Evolutionary conservation across 2,113 vertebrate species (phyloP).

Genomic region (Piaya cayana): DNA sequence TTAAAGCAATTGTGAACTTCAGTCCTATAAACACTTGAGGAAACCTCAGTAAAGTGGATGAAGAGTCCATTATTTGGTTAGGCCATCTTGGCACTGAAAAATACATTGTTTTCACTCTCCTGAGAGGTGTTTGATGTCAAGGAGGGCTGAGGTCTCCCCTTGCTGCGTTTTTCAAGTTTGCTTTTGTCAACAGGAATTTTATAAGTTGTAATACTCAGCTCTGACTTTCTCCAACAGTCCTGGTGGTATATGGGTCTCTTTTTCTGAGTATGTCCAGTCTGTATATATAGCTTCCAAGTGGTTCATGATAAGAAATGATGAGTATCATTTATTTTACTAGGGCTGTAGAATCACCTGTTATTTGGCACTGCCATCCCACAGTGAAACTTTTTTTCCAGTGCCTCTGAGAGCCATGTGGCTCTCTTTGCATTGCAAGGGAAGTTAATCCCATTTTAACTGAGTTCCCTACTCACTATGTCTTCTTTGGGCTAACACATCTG

Average conservation of each 20-base stretch:
- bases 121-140: background rate
- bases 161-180: background rate
- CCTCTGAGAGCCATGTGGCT: background rate
- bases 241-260: accelerated
- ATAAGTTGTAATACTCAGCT: background rate
- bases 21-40: background rate
- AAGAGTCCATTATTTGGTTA: background rate
- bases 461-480: accelerated
- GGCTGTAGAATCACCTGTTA: background rate
- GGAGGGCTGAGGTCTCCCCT: background rate
- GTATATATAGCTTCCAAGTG: background rate
- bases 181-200: background rate
- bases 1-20: background rate
- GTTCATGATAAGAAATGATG: background rate
- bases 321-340: background rate
- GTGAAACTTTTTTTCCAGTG: background rate
- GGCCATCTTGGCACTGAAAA: background rate
- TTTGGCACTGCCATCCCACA: background rate
- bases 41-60: background rate
- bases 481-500: background rate
- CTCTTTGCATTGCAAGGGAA: background rate
- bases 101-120: background rate
- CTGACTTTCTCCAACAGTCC: background rate
- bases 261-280: background rate
- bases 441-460: background rate